These are phyloP conservation scores for Perizoma flavofasciatum DNA, from an alignment of 2,888 invertebrate species.

Conservation along the genomic window DNA sequence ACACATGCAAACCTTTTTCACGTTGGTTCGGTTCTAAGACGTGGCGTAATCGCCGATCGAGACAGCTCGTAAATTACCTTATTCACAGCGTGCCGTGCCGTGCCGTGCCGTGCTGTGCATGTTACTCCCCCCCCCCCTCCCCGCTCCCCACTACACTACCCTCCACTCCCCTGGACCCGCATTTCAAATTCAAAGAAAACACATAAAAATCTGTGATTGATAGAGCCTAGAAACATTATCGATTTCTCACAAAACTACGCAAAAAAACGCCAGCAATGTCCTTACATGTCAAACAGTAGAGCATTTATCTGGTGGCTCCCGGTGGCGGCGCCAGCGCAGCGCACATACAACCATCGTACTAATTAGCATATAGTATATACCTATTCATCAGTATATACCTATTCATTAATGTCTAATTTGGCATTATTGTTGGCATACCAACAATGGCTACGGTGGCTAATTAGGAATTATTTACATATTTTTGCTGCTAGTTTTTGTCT, in stretches of 20 bases:
- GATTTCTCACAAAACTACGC: constrained; percentile 18
- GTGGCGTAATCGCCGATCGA: constrained; percentile 39
- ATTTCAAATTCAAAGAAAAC: constrained; percentile 17
- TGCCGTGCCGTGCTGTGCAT: no score
- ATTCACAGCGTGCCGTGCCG: constrained; percentile 15
- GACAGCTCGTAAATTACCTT: constrained; percentile 40
- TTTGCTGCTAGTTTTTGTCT: no score
- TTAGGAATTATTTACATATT: no score
- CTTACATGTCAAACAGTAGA: not conserved
- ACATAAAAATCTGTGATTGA: constrained; percentile 21
- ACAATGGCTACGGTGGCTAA: no score
- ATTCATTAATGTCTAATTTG: no score
- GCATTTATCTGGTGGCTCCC: no score
- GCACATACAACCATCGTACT: no score
- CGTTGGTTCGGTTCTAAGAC: constrained; percentile 24
- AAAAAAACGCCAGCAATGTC: constrained; percentile 17
- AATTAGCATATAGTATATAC: no score
- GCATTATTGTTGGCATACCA: no score
- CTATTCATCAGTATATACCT: no score
- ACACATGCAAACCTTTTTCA: constrained; percentile 28
- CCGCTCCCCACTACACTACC: no score
- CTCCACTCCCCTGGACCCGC: not conserved
- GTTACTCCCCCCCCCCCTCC: not conserved
- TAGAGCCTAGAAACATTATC: not conserved
- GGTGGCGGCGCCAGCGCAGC: no score